phyloP scores from a whole-genome alignment of 2,113 vertebrate genomes.

The Aplodontia rufa region DNA sequence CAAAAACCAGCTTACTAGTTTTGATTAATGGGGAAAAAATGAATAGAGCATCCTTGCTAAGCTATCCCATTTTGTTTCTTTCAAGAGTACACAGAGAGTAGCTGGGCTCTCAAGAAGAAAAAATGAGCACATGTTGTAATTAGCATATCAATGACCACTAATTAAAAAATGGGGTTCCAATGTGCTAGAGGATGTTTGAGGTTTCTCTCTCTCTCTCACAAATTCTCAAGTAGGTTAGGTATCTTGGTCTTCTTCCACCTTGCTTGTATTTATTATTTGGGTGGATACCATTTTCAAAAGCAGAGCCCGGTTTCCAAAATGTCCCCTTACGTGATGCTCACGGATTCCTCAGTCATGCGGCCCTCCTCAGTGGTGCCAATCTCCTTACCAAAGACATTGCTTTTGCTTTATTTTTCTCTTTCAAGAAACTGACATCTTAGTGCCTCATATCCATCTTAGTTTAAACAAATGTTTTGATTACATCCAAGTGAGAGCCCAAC shows the following conservation, averaged over 20 bases:
- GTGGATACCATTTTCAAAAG: neutral
- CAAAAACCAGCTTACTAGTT: neutral
- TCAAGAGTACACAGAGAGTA: neutral
- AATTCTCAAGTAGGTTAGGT: neutral
- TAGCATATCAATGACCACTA: conserved; percentile 60
- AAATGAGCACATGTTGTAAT: neutral
- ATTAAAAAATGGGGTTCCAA: conserved; percentile 33
- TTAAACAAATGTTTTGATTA: conserved; percentile 84
- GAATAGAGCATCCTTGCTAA: conserved; percentile 4
- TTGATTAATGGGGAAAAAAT: conserved; percentile 24
- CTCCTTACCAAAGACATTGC: conserved; percentile 33
- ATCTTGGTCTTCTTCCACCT: neutral
- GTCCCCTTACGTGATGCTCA: rapidly evolving
- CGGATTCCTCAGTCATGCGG: neutral
- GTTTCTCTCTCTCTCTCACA: neutral
- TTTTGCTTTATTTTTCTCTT: conserved; percentile 75
- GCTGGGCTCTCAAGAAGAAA: neutral
- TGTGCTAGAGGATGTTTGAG: neutral
- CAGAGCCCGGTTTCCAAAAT: no score
- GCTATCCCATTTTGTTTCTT: conserved; percentile 9
- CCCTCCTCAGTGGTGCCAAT: neutral
- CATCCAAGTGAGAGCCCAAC: conserved; percentile 69
- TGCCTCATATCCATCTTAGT: conserved; percentile 67
- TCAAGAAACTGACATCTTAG: conserved; percentile 78
- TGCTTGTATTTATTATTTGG: neutral